These are phyloP conservation scores for Adelosebastes latens DNA, from an alignment of 2,797 vertebrate genomes.

Conservation along the genomic window DNA sequence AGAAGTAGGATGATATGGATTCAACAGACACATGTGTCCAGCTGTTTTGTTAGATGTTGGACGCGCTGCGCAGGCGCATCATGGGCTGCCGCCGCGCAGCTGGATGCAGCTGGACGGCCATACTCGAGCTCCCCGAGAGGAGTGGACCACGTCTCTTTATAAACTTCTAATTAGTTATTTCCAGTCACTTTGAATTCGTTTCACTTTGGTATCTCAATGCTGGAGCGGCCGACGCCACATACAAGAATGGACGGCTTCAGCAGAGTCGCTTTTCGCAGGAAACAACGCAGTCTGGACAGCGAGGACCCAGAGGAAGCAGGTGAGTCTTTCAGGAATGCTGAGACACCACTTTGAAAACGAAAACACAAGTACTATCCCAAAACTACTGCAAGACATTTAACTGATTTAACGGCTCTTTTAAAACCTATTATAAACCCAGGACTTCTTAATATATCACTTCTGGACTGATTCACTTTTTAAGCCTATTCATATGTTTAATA, in stretches of 20 bases:
- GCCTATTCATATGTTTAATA: too few species aligned
- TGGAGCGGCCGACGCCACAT: constrained; percentile 30
- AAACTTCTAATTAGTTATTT: not conserved
- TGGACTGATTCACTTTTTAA: not conserved
- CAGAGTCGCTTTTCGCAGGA: constrained; percentile 81
- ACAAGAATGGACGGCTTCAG: constrained; percentile 74
- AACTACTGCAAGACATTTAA: not conserved
- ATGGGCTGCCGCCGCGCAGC: not conserved
- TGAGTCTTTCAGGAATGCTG: constrained; percentile 35
- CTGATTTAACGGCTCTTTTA: not conserved
- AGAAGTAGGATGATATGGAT: not conserved
- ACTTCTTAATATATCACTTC: not conserved
- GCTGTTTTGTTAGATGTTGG: not conserved
- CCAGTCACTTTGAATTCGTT: not conserved
- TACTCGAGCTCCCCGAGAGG: not conserved
- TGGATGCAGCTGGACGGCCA: too few species aligned
- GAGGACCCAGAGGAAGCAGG: constrained; percentile 54
- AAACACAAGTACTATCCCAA: not conserved
- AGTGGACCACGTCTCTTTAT: not conserved
- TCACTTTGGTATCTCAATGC: constrained; percentile 50
- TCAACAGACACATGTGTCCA: not conserved
- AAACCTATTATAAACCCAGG: not conserved
- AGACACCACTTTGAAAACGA: not conserved
- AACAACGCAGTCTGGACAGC: constrained; percentile 39
- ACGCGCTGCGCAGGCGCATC: not conserved